Base-by-base conservation (phyloP, 1,140 invertebrate species). In the Drosophila pseudoananassae region DNA sequence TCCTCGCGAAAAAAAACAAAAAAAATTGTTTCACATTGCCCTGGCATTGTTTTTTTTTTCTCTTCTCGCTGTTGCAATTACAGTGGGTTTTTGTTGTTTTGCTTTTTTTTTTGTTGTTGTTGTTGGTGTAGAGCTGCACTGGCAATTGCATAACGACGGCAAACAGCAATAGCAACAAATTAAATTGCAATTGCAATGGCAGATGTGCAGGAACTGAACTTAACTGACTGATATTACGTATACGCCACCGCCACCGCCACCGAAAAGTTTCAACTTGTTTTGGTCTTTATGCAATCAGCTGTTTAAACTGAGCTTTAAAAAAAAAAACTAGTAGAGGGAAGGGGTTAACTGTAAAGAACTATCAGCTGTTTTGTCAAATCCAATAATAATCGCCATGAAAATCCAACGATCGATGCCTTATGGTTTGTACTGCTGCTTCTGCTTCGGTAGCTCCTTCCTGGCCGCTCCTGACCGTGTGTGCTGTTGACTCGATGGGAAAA, bases 401-500 rank as follows among this genome's bases (percentile, higher is more conserved):
- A 46, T 46, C 43, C 43, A 46, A 46, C 43, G 43, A 46, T 46
- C 43, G 43, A 46, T 46, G 63, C 47, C n/a, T 36, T 40, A 43
- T 57, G 46, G n/a, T 17, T 17, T 5, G 50, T 38, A 36, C 36
- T 59, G 25, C 40, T 53, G 40, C 40, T 47, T 33, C 17, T 10
- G 12, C 25, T 40, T 7, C 31, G 25, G 25, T 0, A 27, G 25
- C 25, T 36, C 33, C 33, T 57, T 27, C 46, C 29, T 43, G 10
- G 3, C 38, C 12, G 14, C 53, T 57, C 20, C 50, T 49, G 71
- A 51, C 20, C 52, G 47, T 59, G 59, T 78, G 59, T 78, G 79
- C 77, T 82, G 83, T 77, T 73, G 81, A 76, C 80, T 88, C 83
- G 83, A 83, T 83, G 83, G 78, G 75, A 71, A 88, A 88, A 88